A percentile compares a stretch with the other conserved stretches of the same genome.
phyloP scores from a whole-genome alignment of 2,888 invertebrate species.

The Scaptomyza reducta region DNA sequence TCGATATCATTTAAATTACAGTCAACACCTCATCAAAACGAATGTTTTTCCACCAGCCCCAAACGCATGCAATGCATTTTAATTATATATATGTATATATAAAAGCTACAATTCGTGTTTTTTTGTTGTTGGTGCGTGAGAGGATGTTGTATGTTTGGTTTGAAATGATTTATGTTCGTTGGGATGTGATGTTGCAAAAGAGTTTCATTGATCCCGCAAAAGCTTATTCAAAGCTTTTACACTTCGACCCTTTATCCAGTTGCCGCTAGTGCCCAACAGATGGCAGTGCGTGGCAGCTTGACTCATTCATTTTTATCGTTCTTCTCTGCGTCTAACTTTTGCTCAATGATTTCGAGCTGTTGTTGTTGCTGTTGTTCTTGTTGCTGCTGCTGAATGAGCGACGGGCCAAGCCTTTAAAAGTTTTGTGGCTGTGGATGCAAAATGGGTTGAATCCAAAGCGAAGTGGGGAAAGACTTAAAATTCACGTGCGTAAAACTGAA shows the following conservation, averaged over 20 bases:
- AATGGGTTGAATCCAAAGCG: not conserved
- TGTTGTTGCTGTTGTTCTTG: conserved; percentile 6
- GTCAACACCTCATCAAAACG: conserved; percentile 78
- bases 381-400: conserved; percentile 14
- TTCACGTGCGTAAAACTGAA: conserved; percentile 20
- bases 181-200: conserved; percentile 14
- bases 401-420: conserved; percentile 43
- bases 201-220: conserved; percentile 54
- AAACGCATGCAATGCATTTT: conserved; percentile 57
- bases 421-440: conserved; percentile 15
- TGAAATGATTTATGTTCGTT: conserved; percentile 34
- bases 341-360: conserved; percentile 15
- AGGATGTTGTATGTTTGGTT: conserved; percentile 50
- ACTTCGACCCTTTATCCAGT: conserved; percentile 42
- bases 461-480: not conserved
- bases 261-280: conserved; percentile 64
- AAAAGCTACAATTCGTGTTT: not conserved
- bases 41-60: conserved; percentile 68
- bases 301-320: conserved; percentile 41
- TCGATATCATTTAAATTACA: conserved; percentile 71
- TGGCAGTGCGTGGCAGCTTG: conserved; percentile 45
- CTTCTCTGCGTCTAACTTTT: conserved; percentile 43
- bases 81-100: conserved; percentile 48
- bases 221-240: conserved; percentile 58
- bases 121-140: conserved; percentile 19